Evolutionary conservation across 2,797 vertebrate species (phyloP), one percentile per base, ranked within the genome.

Genomic region (Mionectes olivaceus): DNA sequence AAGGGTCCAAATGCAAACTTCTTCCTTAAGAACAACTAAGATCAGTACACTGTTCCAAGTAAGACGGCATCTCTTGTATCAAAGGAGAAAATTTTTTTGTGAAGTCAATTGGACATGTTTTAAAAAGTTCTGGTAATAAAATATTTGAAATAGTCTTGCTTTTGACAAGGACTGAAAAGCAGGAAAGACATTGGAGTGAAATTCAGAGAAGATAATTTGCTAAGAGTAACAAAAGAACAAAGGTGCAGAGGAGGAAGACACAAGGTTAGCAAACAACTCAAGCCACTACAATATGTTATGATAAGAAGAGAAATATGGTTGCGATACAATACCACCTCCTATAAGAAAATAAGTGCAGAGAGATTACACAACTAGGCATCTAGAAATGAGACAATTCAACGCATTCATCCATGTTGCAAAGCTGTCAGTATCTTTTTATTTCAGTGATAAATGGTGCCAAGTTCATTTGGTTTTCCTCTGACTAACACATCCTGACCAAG

Each of bases 31-130:
- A 92, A 9, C 9, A 47, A 7, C 7, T 21, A 35, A 46, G 18
- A 23, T 4, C 3, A 35, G 2, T 43, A 22, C 47, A 41, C 25
- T 49, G 2, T 39, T 88, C 70, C 39, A 82, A 53, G 9, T 18
- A 57, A 63, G 15, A 33, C 5, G 19, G 3, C 14, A 16, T 21
- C 9, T 76, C 28, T 53, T 52, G n/a, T 41, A 56, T 46, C 8
- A 64, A 37, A 33, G 15, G 19, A 56, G 30, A 69, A 65, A 68
- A 49, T 25, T 24, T 25, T 3, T 52, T 60, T 49, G 4, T 69
- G 59, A 73, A 60, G 37, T 53, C 25, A 65, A 15, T 4, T 32
- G 7, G 5, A 23, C 0, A 1, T 17, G 2, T 27, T 68, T 73
- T 46, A 6, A 21, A 68, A 74, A 50, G 11, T 25, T 80, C 8